These are phyloP conservation scores for Manacus vitellinus DNA, from an alignment of 2,113 vertebrate genomes.

Conservation along the genomic window DNA sequence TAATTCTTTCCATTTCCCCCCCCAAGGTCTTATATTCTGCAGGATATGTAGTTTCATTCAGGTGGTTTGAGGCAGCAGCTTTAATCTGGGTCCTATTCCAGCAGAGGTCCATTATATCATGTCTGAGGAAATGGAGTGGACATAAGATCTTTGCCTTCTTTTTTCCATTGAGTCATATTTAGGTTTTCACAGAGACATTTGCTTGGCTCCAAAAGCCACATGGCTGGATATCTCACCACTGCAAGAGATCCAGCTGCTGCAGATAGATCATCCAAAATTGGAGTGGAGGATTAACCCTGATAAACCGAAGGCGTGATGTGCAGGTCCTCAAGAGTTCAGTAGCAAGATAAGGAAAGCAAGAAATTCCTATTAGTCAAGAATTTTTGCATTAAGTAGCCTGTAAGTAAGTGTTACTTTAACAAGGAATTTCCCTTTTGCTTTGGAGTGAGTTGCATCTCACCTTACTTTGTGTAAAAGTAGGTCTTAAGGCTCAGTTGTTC, in stretches of 20 bases:
- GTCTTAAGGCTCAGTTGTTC: not conserved
- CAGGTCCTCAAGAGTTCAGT: not conserved
- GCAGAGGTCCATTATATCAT: not conserved
- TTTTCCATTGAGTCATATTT: not conserved
- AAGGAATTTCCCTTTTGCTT: not conserved
- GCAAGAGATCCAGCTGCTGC: not conserved
- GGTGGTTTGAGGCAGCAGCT: not conserved
- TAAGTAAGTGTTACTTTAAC: not conserved
- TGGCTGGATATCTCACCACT: not conserved
- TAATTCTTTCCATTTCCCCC: fast-evolving
- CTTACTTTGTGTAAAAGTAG: not conserved
- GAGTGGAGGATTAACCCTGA: not conserved
- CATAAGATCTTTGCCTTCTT: not conserved
- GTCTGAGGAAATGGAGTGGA: not conserved
- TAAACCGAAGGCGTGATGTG: not conserved
- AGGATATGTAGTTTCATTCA: not conserved
- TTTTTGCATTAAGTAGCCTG: not conserved
- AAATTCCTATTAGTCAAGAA: not conserved
- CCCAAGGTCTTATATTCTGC: not conserved
- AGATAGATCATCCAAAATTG: not conserved
- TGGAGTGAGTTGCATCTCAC: not conserved
- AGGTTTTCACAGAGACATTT: not conserved
- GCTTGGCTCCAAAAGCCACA: not conserved
- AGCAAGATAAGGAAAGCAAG: not conserved
- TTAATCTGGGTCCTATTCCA: fast-evolving